phyloP scores from a whole-genome alignment of 2,888 invertebrate genomes.

The Dioctria rufipes region DNA sequence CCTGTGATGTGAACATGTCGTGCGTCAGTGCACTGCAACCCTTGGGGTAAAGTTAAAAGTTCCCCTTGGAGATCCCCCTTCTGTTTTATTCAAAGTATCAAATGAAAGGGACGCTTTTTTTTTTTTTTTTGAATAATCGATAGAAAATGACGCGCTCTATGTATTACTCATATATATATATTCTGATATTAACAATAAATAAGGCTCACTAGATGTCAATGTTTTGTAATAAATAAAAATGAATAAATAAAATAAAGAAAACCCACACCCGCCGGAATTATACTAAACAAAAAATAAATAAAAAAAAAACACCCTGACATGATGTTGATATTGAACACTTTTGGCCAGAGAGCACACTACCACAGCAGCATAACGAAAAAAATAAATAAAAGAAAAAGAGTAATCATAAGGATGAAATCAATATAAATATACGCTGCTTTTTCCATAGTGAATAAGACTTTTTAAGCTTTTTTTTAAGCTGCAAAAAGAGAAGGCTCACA shows the following conservation, averaged over 20 bases:
- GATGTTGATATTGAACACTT: no score
- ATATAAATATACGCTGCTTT: slow-evolving; percentile 12
- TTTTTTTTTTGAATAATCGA: slow-evolving; percentile 5
- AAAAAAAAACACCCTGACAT: no score
- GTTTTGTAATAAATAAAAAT: no score
- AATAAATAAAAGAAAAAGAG: neutral
- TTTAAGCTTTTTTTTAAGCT: no score
- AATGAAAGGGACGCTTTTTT: neutral
- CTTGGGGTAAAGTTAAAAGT: slow-evolving; percentile 39
- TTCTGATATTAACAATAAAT: no score
- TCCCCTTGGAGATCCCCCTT: slow-evolving; percentile 46
- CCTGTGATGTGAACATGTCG: slow-evolving; percentile 9
- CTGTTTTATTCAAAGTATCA: neutral
- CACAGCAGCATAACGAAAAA: neutral
- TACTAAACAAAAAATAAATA: neutral
- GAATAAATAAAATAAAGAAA: no score
- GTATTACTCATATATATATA: no score
- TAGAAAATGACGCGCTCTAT: slow-evolving; percentile 34
- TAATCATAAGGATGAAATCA: slow-evolving; percentile 19
- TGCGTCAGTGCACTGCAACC: slow-evolving; percentile 43
- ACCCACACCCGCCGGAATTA: neutral
- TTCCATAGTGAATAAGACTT: neutral
- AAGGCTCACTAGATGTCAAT: no score
- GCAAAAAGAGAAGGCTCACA: slow-evolving; percentile 4
- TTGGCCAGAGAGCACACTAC: no score